Evolutionary conservation across 2,113 vertebrate species (phyloP).

Genomic region (Sorex araneus): DNA sequence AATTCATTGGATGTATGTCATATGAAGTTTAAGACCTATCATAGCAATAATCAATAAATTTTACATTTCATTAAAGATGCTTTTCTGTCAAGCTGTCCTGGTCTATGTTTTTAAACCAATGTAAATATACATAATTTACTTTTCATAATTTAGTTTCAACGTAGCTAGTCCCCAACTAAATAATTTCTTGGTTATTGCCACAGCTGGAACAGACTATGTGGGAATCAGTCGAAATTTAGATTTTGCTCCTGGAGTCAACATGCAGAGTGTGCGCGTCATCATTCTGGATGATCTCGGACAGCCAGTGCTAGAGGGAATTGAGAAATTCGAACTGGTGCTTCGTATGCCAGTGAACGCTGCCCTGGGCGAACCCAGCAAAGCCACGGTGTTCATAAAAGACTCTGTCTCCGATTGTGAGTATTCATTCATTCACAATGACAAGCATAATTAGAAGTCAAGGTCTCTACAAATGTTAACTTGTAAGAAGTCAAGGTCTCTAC

Average conservation of each 20-base stretch:
- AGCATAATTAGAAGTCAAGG: background rate
- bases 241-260: conserved; percentile 94
- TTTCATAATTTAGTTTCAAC: background rate
- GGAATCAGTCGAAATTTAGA: conserved; percentile 96
- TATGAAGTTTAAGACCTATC: background rate
- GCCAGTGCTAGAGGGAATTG: conserved; percentile 94
- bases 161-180: background rate
- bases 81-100: background rate
- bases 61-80: background rate
- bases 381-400: conserved; percentile 94
- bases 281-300: conserved; percentile 97
- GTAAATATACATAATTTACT: background rate
- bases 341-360: conserved; percentile 95
- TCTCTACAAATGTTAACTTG: background rate
- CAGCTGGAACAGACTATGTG: conserved; percentile 96
- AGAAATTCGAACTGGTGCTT: conserved; percentile 95
- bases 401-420: conserved; percentile 95
- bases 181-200: conserved; percentile 10
- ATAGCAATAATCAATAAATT: background rate
- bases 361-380: conserved; percentile 93
- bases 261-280: conserved; percentile 93
- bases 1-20: background rate
- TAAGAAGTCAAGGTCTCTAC: background rate
- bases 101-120: background rate
- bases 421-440: background rate